phyloP scores from a whole-genome alignment of 2,888 invertebrate genomes.

The Microctonus aethiopoides region DNA sequence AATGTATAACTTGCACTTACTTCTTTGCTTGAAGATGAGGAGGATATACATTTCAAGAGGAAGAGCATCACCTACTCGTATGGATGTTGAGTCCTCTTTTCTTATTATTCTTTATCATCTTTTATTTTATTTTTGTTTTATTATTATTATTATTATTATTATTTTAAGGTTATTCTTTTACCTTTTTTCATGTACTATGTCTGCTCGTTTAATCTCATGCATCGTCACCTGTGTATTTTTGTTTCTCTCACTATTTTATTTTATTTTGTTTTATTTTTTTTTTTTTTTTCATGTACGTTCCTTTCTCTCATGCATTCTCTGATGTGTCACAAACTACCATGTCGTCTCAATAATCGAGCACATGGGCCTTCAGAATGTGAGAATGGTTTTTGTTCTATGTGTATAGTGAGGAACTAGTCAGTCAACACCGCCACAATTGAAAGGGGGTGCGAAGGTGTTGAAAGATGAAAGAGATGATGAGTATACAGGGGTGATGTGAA shows the following conservation, averaged over 20 bases:
- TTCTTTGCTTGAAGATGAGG: too few species aligned
- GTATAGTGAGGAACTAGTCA: not conserved
- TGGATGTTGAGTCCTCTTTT: conserved; percentile 2
- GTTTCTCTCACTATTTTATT: not conserved
- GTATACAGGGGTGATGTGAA: not conserved
- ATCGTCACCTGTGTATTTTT: conserved; percentile 26
- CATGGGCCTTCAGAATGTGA: not conserved
- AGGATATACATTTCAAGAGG: not conserved
- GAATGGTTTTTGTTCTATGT: conserved; percentile 12
- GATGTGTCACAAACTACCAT: too few species aligned
- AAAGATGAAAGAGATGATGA: not conserved
- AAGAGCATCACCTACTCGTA: conserved; percentile 12
- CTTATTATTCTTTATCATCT: not conserved
- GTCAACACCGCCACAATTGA: not conserved
- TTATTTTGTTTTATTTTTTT: not conserved
- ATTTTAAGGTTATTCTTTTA: too few species aligned
- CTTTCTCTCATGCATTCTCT: not conserved
- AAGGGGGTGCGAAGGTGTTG: not conserved
- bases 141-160: conserved; percentile 22
- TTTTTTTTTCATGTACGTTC: not conserved
- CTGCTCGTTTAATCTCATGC: conserved; percentile 28
- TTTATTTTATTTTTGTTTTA: conserved; percentile 13
- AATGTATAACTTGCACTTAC: not conserved
- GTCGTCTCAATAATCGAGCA: conserved; percentile 19
- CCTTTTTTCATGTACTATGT: not conserved